A percentile compares a stretch with the other conserved stretches of the same genome.
Conservation (phyloP, 1,140 invertebrate genomes). For the Branchinecta lindahli region DNA sequence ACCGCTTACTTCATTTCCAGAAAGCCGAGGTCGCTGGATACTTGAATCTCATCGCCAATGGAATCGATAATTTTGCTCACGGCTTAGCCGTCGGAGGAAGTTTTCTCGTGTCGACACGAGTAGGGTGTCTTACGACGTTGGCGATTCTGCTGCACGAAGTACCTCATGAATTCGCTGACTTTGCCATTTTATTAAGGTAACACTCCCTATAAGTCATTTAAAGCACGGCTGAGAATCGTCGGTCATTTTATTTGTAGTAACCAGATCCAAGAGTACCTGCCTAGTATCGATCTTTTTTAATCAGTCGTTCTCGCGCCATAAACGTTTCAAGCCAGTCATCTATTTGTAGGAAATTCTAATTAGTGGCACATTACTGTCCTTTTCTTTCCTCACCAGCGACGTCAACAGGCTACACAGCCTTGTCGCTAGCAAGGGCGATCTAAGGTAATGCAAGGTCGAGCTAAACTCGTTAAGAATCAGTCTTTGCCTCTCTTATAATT, state of each 20-base stretch:
- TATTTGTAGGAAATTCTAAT: no score
- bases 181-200: constrained; percentile 80
- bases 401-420: no score
- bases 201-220: background rate
- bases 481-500: no score
- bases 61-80: constrained; percentile 95
- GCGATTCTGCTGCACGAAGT: constrained; percentile 88
- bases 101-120: constrained; percentile 70
- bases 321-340: no score
- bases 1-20: background rate
- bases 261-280: background rate
- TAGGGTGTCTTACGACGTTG: constrained; percentile 78
- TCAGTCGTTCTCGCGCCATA: no score
- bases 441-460: no score
- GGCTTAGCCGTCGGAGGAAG: constrained; percentile 88
- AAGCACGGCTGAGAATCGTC: background rate
- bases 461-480: no score
- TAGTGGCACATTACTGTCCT: no score
- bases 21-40: constrained; percentile 61
- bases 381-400: no score
- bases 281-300: no score
- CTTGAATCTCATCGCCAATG: constrained; percentile 84
- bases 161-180: constrained; percentile 93
- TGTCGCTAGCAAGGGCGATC: no score
- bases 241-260: background rate